These are phyloP conservation scores for Ennomos fuscantarius DNA, from an alignment of 2,888 invertebrate genomes.

Conservation along the genomic window DNA sequence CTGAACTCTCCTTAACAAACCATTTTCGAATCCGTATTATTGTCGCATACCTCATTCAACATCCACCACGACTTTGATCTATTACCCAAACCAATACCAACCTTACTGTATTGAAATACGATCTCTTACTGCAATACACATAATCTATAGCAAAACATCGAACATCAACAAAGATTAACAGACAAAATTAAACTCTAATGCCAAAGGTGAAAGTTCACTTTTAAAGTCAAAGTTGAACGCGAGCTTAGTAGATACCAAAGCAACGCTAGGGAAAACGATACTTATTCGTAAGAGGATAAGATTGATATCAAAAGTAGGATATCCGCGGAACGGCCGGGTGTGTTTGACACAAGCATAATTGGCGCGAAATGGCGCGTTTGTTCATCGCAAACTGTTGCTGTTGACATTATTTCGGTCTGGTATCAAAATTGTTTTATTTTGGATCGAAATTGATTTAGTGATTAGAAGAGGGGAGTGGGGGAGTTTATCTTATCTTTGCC, in stretches of 20 bases:
- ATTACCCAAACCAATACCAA: constrained; percentile 44
- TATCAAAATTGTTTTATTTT: constrained; percentile 36
- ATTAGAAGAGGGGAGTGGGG: constrained; percentile 2
- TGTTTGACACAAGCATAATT: constrained; percentile 79
- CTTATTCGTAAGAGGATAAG: constrained; percentile 27
- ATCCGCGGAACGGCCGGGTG: constrained; percentile 52
- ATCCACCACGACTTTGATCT: constrained; percentile 72
- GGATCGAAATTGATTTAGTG: constrained; percentile 25
- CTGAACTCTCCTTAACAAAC: constrained; percentile 61
- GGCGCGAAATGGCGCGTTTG: constrained; percentile 77
- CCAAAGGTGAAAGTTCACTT: constrained; percentile 4
- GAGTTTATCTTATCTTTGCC: constrained; percentile 5
- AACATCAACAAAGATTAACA: neutral
- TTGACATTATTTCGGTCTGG: constrained; percentile 37
- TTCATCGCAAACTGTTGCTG: constrained; percentile 67
- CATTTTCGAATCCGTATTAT: constrained; percentile 72
- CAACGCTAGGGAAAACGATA: neutral
- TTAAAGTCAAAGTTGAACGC: neutral
- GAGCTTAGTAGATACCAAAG: neutral
- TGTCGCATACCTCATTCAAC: constrained; percentile 72
- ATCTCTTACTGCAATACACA: constrained; percentile 51
- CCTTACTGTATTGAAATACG: constrained; percentile 48
- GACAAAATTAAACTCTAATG: constrained; percentile 8
- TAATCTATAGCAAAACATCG: constrained; percentile 48
- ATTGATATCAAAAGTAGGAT: constrained; percentile 41